Base-by-base conservation (phyloP, 2,888 invertebrate genomes). In the Melinaea marsaeus region DNA sequence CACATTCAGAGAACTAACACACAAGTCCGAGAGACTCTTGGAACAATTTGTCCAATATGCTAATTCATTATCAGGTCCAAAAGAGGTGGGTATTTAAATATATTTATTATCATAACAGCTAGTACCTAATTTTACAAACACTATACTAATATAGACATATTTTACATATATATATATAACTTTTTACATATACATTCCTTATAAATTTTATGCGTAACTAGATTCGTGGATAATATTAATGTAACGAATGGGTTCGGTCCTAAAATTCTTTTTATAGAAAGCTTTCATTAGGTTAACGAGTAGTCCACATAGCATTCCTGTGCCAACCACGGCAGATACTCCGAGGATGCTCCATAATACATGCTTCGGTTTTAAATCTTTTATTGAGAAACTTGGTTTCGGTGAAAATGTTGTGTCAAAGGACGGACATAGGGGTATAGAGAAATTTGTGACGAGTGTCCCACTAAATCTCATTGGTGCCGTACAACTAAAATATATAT, bases 21-120 rank as follows among this genome's bases (percentile, higher is more conserved):
- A 93, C 75, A 95, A 95, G 84, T 94, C 95, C 57, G 95, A 96
- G 85, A 92, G 93, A 76, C 92, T 95, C 73, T 91, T 96, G 79
- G 93, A 94, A 86, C 93, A 94, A 86, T 95, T 95, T 91, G 87
- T 96, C 77, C 92, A 93, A 75, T 94, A 94, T 88, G 93, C 95
- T 66, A 93, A 94, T 84, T 93, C 94, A 83, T 89, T 92, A 72
- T 91, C 89, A 80, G 94, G 93, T 79, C 92, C 91, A 77, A 86
- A 90, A 82, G 92, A 94, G 94, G 95, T 94, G 85, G 91, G 90
- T 79, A 66, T 69, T 68, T 70, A 68, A 64, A 55, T 55, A 62
- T 61, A 62, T 61, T 65, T 65, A 60, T 69, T 63, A 65, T 62
- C 65, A 66, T 60, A 66, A 63, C 37, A 22, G 32, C 33, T 48